Conservation (phyloP, 2,113 vertebrate genomes). For the Eulacestoma nigropectus region DNA sequence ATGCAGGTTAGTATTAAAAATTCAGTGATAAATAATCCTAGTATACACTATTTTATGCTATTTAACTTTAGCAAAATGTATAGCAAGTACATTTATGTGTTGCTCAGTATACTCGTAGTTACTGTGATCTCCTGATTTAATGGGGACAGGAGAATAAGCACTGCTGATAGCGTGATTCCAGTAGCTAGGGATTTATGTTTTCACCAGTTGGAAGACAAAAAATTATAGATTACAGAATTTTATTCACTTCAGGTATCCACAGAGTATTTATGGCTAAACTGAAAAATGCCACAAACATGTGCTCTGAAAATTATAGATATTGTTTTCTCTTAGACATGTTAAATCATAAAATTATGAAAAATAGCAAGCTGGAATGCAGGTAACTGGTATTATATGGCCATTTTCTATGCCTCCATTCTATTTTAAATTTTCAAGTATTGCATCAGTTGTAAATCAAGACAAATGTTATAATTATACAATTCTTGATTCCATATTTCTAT, state of each 20-base stretch:
- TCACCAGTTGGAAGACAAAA: neutral
- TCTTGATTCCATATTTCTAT: neutral
- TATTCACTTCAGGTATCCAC: neutral
- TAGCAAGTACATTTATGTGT: neutral
- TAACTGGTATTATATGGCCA: neutral
- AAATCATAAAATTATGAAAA: neutral
- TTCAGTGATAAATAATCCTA: neutral
- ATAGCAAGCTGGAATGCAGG: neutral
- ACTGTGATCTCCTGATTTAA: neutral
- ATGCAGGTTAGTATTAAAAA: neutral
- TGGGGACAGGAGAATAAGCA: neutral
- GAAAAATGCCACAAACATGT: neutral
- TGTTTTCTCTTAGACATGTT: neutral
- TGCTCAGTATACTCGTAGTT: neutral
- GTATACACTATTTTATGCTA: neutral
- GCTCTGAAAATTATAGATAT: neutral
- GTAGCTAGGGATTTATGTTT: neutral
- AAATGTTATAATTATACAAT: neutral
- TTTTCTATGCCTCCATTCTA: neutral
- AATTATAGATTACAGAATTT: neutral
- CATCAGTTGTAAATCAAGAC: neutral
- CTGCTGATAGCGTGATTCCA: neutral
- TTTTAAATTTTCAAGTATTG: neutral
- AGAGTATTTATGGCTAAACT: neutral
- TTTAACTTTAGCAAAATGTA: neutral